Evolutionary conservation across 2,797 vertebrate genomes (phyloP).

Genomic region (Ciconia nigra): DNA sequence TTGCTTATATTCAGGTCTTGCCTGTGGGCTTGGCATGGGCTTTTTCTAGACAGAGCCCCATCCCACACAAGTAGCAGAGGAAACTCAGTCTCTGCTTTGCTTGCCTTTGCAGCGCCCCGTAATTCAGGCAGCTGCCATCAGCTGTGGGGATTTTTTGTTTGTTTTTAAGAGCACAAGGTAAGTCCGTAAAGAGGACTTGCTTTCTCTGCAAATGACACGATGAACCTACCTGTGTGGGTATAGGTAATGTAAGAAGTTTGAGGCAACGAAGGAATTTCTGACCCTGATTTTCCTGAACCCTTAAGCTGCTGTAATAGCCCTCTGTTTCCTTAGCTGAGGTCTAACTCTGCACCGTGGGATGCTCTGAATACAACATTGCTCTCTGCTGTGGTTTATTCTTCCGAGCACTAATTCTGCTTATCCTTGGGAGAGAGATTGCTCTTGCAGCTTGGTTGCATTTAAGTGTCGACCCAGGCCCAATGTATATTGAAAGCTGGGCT

Average conservation of each 20-base stretch:
- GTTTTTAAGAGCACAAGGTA: background rate
- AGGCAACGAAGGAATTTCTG: background rate
- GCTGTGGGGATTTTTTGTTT: background rate
- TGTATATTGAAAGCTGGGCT: background rate
- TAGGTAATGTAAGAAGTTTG: background rate
- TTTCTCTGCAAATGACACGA: background rate
- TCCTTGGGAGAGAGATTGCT: background rate
- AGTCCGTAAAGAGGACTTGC: background rate
- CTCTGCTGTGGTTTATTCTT: background rate
- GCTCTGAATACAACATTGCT: background rate
- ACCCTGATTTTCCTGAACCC: background rate
- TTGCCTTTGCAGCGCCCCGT: background rate
- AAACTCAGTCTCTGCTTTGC: background rate
- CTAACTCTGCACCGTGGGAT: background rate
- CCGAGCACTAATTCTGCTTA: background rate
- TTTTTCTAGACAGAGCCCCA: background rate
- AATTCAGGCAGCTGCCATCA: background rate
- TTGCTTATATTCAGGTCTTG: background rate
- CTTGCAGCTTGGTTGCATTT: background rate
- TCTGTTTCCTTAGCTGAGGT: background rate
- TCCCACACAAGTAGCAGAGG: accelerated
- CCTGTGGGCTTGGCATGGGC: background rate
- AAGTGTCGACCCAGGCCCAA: background rate
- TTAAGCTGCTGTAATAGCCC: background rate
- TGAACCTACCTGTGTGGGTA: background rate